These are phyloP conservation scores for Oryzias celebensis DNA, from an alignment of 2,113 vertebrate genomes.

Conservation along the genomic window DNA sequence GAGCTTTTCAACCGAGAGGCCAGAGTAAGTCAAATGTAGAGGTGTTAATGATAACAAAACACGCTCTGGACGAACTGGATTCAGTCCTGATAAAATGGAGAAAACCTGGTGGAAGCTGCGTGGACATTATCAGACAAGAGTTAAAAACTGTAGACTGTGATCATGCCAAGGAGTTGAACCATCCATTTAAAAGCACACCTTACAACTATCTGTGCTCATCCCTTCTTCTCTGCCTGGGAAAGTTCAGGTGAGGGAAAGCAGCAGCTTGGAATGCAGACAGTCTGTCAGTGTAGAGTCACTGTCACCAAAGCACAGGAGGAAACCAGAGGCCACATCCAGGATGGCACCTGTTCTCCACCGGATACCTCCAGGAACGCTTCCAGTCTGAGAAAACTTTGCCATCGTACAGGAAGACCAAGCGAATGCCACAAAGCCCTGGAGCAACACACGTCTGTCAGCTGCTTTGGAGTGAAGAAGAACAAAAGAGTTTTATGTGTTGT, in stretches of 20 bases:
- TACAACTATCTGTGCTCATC: conserved; percentile 1
- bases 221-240: conserved; percentile 1
- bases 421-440: background rate
- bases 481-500: conserved; percentile 14
- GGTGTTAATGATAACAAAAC: too few relatives aligned
- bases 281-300: conserved; percentile 16
- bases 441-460: too few relatives aligned
- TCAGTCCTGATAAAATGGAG: background rate
- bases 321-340: conserved; percentile 46
- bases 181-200: background rate
- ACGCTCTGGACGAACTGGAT: conserved; percentile 6
- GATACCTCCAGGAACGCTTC: conserved; percentile 41
- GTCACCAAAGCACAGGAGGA: conserved; percentile 29
- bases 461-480: background rate
- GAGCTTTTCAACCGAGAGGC: background rate
- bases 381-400: conserved; percentile 34
- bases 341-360: conserved; percentile 42
- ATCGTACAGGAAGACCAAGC: conserved; percentile 15
- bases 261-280: conserved; percentile 27
- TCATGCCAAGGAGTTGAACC: too few relatives aligned
- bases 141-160: too few relatives aligned
- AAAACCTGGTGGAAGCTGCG: conserved; percentile 14
- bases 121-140: background rate
- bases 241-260: conserved; percentile 35
- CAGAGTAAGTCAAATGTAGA: too few relatives aligned